Base-by-base conservation (phyloP, 1,140 invertebrate genomes). In the Cydia splendana region DNA sequence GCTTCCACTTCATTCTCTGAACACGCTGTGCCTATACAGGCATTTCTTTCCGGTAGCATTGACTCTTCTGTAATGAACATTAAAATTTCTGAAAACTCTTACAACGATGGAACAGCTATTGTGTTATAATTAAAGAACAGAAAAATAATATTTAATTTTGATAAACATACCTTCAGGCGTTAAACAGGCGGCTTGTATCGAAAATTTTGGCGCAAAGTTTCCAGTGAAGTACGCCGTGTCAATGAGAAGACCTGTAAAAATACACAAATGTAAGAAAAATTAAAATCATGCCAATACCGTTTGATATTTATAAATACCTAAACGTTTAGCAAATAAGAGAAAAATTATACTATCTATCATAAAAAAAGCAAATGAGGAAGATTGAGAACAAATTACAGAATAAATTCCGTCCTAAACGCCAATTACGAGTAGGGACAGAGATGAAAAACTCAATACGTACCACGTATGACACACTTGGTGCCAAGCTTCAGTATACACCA, bases 151-250 rank as follows among this genome's bases (percentile, higher is more conserved):
- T 53, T n/a, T 53, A 48, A 53, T 75, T 38, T 77, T 20, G 53
- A 74, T 65, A 65, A 18, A 80, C 78, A 78, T 65, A 95, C 94
- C 94, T 93, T 94, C 89, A 65, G 87, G 76, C 6, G 89, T 88
- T 51, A 95, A 85, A 75, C 87, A 84, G 3, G 94, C 95, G 2
- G 94, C 95, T 87, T 96, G 95, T 51, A 96, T 93, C 0, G 95
- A 96, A 81, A 95, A 94, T 82, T 94, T 94, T 0, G 95, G 95
- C 3, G 95, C 94, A 81, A 94, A 95, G 84, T 96, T 96, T 75
- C 95, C 95, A 13, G 95, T 95, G 79, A 96, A 96, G 84, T 94
- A 95, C 4, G 94, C 95, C 0, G 96, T 96, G 81, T 96, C 95
- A 0, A 96, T 86, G 69, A 95, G 92, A 18, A 96, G 82, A 20